Base-by-base conservation (phyloP, 92 coral and sea anemone genomes). In the Virgularia gustaviana region DNA sequence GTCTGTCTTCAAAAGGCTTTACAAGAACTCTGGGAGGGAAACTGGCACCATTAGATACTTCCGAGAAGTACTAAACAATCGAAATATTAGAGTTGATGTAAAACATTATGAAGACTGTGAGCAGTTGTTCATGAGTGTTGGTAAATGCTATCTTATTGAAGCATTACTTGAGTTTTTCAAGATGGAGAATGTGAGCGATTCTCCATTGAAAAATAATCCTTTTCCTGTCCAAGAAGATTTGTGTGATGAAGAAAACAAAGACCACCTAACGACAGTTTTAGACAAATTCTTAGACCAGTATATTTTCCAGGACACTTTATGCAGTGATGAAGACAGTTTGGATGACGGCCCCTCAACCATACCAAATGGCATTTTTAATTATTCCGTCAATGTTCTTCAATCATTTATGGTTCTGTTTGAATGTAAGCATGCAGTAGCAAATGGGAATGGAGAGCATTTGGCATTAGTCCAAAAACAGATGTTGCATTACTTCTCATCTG, bases 41-140 rank as follows among this genome's bases (percentile, higher is more conserved):
- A 31, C 42, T 22, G 78, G 85, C 19, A 66, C 85, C 49, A 62
- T 81, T 10, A 68, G 77, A 38, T 81, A 58, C 57, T 81, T 81
- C 58, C 29, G 85, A 43, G 85, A 81, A 63, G 71, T 68, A 37
- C 53, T 73, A 6, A 70, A 81, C 51, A 71, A 76, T 18, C 63
- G 80, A 53, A 72, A 79, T 72, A 79, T 72, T 7, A 71, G 79
- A 45, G 22, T 34, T 19, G 78, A 79, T 71, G 84, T 79, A 25
- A 72, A 72, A 71, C 84, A 79, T 47, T 38, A 32, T 20, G 79
- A 80, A 43, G 80, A 80, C 79, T 80, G 84, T 34, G 62, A 80
- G 61, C 79, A 80, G 27, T 62, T 80, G 36, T 80, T 72, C 35
- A n/a, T 77, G 24, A 77, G 79, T 63, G 74, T 80, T 72, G 84